These are phyloP conservation scores for Probosciger aterrimus DNA, from an alignment of 2,113 vertebrate genomes.

Conservation along the genomic window DNA sequence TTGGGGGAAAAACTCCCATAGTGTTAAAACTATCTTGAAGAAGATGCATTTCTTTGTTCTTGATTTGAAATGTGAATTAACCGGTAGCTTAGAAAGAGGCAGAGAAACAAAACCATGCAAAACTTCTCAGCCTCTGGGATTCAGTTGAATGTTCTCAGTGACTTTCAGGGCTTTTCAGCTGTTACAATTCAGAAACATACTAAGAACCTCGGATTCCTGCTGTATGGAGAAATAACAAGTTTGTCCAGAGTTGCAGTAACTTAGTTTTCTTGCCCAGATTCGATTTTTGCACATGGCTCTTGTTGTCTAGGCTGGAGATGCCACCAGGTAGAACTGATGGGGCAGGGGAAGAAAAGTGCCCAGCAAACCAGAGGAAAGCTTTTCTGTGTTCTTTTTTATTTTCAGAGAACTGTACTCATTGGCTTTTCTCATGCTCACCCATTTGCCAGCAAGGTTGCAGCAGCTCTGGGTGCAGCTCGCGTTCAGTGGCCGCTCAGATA, in stretches of 20 bases:
- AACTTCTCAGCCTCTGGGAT: neutral
- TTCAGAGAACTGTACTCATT: neutral
- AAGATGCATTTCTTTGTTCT: neutral
- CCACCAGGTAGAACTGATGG: neutral
- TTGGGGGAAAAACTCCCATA: rapidly evolving
- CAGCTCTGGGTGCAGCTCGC: neutral
- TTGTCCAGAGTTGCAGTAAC: neutral
- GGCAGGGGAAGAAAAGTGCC: neutral
- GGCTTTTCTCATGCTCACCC: neutral
- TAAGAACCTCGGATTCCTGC: neutral
- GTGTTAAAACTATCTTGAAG: neutral
- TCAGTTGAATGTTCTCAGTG: neutral
- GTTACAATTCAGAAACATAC: neutral
- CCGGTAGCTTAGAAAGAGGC: neutral
- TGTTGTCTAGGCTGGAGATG: neutral
- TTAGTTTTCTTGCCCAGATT: neutral
- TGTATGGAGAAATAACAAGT: neutral
- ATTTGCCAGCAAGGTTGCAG: rapidly evolving
- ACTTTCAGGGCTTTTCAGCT: neutral
- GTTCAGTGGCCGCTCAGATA: rapidly evolving
- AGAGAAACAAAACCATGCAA: neutral
- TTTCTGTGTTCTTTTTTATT: neutral
- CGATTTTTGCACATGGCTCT: neutral
- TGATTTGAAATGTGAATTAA: neutral
- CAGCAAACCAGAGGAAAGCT: neutral